Percentiles rank a stretch among this genome's conserved stretches.
phyloP scores from a whole-genome alignment of 1,140 invertebrate species.

The Pissodes strobi region DNA sequence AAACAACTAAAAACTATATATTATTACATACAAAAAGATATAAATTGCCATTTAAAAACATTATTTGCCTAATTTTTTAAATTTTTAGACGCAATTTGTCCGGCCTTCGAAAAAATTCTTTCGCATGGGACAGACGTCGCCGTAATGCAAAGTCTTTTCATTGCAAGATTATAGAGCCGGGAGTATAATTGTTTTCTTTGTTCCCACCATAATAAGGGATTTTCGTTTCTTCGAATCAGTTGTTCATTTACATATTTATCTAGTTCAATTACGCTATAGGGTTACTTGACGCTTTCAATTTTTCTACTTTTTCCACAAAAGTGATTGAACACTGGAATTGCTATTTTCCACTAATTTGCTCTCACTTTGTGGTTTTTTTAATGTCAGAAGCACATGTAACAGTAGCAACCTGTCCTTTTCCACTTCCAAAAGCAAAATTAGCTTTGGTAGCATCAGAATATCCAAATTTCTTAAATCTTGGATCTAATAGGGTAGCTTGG shows the following conservation, averaged over 20 bases:
- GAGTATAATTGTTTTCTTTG: slow-evolving; percentile 40
- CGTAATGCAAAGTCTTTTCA: slow-evolving; percentile 40
- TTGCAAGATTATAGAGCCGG: slow-evolving; percentile 34
- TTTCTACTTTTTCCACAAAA: neutral
- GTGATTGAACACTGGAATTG: too few species aligned
- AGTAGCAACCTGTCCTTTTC: too few species aligned
- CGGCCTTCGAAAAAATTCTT: too few species aligned
- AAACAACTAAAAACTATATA: too few species aligned
- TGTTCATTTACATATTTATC: slow-evolving; percentile 26
- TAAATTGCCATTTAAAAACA: too few species aligned
- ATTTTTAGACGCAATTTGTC: too few species aligned
- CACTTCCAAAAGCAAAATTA: too few species aligned
- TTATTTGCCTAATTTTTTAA: too few species aligned
- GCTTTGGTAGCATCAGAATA: neutral
- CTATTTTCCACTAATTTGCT: too few species aligned
- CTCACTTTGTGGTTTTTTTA: too few species aligned
- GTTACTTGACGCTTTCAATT: neutral
- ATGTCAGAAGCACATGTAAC: too few species aligned
- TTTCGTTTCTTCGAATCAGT: slow-evolving; percentile 17
- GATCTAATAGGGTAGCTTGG: neutral
- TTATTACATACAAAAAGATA: too few species aligned
- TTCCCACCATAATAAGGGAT: slow-evolving; percentile 42
- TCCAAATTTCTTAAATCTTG: neutral
- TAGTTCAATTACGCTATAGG: slow-evolving; percentile 28
- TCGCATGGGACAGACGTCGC: slow-evolving; percentile 46